Percentiles rank a stretch among this genome's conserved stretches.
phyloP scores from a whole-genome alignment of 2,113 vertebrate genomes.

The Cichladusa arquata region DNA sequence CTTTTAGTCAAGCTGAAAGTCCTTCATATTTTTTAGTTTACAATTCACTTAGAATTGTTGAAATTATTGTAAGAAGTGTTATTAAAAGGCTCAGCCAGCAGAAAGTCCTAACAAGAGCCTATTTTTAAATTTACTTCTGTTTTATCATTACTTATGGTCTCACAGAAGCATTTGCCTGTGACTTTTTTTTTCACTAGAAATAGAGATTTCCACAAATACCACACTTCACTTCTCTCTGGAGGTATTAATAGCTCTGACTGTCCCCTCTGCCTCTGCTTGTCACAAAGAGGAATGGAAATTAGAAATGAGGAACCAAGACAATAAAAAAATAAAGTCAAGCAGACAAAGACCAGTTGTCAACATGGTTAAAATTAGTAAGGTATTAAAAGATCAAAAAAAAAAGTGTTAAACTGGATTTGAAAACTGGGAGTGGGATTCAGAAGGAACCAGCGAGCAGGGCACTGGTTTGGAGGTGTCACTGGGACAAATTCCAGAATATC shows the following conservation, averaged over 20 bases:
- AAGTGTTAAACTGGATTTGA: background rate
- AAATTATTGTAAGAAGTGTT: background rate
- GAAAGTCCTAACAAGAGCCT: background rate
- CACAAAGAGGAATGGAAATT: conserved; percentile 24
- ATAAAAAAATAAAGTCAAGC: background rate
- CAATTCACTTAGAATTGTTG: background rate
- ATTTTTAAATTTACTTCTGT: background rate
- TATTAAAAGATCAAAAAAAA: background rate
- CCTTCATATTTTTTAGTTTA: background rate
- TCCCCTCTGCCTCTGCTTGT: background rate
- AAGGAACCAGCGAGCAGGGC: background rate
- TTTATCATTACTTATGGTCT: background rate
- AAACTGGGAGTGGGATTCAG: background rate
- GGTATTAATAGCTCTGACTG: background rate
- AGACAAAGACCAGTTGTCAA: background rate
- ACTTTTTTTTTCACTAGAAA: background rate
- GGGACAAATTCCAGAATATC: background rate
- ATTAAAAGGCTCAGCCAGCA: background rate
- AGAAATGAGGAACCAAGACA: conserved; percentile 14
- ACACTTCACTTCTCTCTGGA: background rate
- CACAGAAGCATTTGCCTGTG: background rate
- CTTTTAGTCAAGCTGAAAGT: background rate
- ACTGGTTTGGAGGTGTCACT: background rate
- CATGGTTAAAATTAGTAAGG: background rate
- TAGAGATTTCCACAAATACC: background rate